Conservation (phyloP, 2,888 invertebrate species). For the Acanthosoma haemorrhoidale region DNA sequence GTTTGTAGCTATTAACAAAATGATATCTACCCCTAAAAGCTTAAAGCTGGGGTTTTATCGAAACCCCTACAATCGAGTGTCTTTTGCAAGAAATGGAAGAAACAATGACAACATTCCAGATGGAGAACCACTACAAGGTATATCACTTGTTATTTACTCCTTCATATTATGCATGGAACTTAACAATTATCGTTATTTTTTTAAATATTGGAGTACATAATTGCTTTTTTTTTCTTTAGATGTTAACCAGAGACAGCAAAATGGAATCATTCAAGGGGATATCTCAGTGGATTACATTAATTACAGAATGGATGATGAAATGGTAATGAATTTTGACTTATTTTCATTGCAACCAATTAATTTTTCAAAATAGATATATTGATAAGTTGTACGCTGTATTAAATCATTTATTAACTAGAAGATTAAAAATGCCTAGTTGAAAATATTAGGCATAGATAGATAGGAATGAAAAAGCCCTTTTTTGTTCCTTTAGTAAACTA, state of each 20-base stretch:
- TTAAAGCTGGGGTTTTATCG: slow-evolving; percentile 48
- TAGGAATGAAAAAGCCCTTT: too few species aligned
- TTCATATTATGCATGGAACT: not conserved
- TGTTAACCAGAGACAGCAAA: slow-evolving; percentile 37
- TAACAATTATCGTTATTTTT: not conserved
- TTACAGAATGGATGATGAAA: slow-evolving; percentile 55
- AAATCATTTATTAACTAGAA: too few species aligned
- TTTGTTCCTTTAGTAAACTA: too few species aligned
- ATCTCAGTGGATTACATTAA: slow-evolving; percentile 51
- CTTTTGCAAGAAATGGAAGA: slow-evolving; percentile 42
- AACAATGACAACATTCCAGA: slow-evolving; percentile 46
- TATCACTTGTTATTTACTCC: slow-evolving; percentile 37
- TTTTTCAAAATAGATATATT: too few species aligned
- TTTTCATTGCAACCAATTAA: too few species aligned
- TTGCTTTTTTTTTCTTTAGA: slow-evolving; percentile 27
- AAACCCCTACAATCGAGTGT: slow-evolving; percentile 48
- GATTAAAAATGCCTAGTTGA: too few species aligned
- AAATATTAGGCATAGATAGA: too few species aligned
- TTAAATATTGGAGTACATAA: not conserved
- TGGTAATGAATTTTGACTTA: slow-evolving; percentile 51
- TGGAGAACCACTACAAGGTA: slow-evolving; percentile 49
- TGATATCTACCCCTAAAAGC: slow-evolving; percentile 49
- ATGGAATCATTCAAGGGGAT: slow-evolving; percentile 34
- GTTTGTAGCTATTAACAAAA: slow-evolving; percentile 36
- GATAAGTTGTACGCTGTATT: too few species aligned